A percentile compares a stretch with the other conserved stretches of the same genome.
Evolutionary conservation across 2,888 invertebrate species (phyloP).

Genomic region (Dendrolimus houi): DNA sequence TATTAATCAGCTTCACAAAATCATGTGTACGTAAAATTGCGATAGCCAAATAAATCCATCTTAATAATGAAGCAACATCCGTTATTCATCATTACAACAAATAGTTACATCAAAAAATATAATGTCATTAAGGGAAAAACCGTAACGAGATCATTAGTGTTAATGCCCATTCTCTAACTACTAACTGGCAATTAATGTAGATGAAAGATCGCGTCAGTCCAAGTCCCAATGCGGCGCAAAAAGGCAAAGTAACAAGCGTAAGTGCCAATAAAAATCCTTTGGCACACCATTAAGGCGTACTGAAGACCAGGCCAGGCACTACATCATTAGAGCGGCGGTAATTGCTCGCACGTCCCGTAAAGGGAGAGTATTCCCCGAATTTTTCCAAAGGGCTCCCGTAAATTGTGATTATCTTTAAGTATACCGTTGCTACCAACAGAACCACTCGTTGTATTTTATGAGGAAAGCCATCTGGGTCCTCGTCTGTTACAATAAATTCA

Average conservation of each 20-base stretch:
- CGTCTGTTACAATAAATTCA: constrained; percentile 68
- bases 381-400: constrained; percentile 55
- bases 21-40: too few relatives aligned
- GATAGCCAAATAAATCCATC: too few relatives aligned
- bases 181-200: constrained; percentile 23
- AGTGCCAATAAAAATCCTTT: constrained; percentile 37
- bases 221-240: constrained; percentile 13
- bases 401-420: constrained; percentile 75
- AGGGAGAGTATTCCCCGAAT: constrained; percentile 54
- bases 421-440: constrained; percentile 58
- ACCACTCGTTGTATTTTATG: constrained; percentile 71
- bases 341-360: constrained; percentile 52
- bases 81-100: constrained; percentile 3
- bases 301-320: constrained; percentile 26
- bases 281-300: constrained; percentile 33
- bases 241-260: constrained; percentile 22
- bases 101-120: background rate
- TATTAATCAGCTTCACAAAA: too few relatives aligned
- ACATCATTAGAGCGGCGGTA: constrained; percentile 52
- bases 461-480: constrained; percentile 70
- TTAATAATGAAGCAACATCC: background rate
- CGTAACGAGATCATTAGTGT: constrained; percentile 4
- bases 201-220: constrained; percentile 16
- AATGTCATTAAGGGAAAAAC: background rate
- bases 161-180: constrained; percentile 16